A percentile compares a stretch with the other conserved stretches of the same genome.
These are phyloP conservation scores for Xenopus laevis DNA, from an alignment of 2,113 vertebrate genomes.

Conservation along the genomic window DNA sequence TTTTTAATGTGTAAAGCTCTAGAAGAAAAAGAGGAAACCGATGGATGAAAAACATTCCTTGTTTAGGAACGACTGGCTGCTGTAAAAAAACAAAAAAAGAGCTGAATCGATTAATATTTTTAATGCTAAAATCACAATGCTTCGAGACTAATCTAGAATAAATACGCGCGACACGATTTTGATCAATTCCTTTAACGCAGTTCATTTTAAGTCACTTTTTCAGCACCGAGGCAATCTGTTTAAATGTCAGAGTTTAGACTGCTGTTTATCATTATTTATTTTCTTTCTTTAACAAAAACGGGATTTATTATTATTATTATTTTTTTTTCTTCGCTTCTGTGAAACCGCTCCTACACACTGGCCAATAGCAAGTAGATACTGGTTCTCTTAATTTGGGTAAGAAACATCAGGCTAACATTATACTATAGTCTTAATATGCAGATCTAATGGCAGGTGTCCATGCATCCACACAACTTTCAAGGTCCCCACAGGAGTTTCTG, in stretches of 20 bases:
- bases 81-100: slow-evolving; percentile 76
- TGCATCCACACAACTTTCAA: slow-evolving; percentile 80
- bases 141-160: slow-evolving; percentile 67
- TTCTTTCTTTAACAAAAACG: slow-evolving; percentile 56
- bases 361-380: slow-evolving; percentile 37
- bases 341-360: slow-evolving; percentile 67
- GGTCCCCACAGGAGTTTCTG: slow-evolving; percentile 86
- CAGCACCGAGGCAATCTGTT: slow-evolving; percentile 75
- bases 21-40: slow-evolving; percentile 66
- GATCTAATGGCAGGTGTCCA: slow-evolving; percentile 84
- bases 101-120: slow-evolving; percentile 73
- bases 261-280: slow-evolving; percentile 79
- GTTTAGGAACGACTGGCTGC: slow-evolving; percentile 92
- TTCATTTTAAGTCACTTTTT: slow-evolving; percentile 63
- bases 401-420: slow-evolving; percentile 24
- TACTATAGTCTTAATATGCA: slow-evolving; percentile 62
- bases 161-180: slow-evolving; percentile 58
- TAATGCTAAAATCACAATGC: slow-evolving; percentile 76
- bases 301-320: slow-evolving; percentile 44
- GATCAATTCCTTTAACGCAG: slow-evolving; percentile 60
- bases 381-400: slow-evolving; percentile 20
- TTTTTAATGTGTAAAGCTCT: slow-evolving; percentile 91
- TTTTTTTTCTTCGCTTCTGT: slow-evolving; percentile 74
- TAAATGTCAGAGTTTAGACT: slow-evolving; percentile 85
- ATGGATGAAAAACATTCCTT: slow-evolving; percentile 96